Base-by-base conservation (phyloP, 92 coral and sea anemone species). In the Heliopora coerulea region DNA sequence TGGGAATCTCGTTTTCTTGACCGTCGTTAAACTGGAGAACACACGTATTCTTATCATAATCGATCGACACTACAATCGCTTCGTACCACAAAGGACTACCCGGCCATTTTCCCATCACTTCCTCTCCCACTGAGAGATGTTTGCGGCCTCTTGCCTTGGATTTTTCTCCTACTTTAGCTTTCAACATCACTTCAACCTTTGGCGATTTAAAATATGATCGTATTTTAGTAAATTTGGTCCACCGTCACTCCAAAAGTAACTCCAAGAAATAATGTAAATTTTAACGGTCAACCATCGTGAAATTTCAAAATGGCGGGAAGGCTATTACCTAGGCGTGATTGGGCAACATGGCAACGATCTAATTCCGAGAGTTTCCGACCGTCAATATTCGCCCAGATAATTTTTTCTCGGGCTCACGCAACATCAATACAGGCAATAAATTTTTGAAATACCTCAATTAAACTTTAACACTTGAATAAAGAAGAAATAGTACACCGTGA, bases 21-120 rank as follows among this genome's bases (percentile, higher is more conserved):
- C 78, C 89, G 33, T 84, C 91, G 40, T 78, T 66, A 59, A 57
- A 74, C 59, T 64, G 37, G 35, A 87, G 81, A 20, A 31, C n/a
- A 49, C 58, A 56, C 14, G 19, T 32, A 42, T 29, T 79, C 30
- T 25, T 54, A 3, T 54, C 79, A 72, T 84, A 81, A 37, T 61
- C 46, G 15, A 59, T 28, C 14, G 86, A 69, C 1, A 79, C 74
- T 0, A 89, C 78, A 1, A 58, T 66, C 1, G 99, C 99, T 73
- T 95, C 99, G 76, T 81, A 95, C 80, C 86, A 95, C 68, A 82
- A 83, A 12, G 56, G 23, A 73, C 99, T 90, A 26, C 96, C 96
- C 0, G 99, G 99, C 99, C 99, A 89, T 79, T 75, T 69, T 28
- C 96, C 99, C 83, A 82, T 83, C 31, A 95, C 91, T 42, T 82